These are phyloP conservation scores for Poecilia wingei DNA, from an alignment of 2,797 vertebrate genomes.

Conservation along the genomic window DNA sequence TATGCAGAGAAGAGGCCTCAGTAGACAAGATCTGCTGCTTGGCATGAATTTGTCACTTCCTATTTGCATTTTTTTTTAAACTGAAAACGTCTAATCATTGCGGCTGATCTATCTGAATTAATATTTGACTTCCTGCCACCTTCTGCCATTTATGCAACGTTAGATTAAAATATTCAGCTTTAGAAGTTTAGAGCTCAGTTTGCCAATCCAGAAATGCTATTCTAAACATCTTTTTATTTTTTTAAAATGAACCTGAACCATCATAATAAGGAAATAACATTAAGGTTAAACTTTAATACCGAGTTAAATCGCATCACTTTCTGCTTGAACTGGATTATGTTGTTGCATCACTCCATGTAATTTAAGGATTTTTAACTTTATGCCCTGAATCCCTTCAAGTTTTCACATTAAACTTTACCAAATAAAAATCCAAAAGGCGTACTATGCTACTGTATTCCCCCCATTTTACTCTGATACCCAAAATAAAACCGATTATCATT, in stretches of 20 bases:
- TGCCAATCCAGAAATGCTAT: background rate
- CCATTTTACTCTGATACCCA: background rate
- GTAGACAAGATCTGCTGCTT: constrained; percentile 7
- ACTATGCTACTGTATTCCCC: background rate
- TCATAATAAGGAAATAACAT: background rate
- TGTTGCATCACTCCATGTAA: background rate
- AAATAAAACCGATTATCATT: background rate
- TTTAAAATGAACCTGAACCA: background rate
- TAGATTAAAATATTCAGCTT: background rate
- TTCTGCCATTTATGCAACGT: background rate
- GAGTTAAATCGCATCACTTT: background rate
- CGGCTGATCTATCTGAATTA: too few species aligned
- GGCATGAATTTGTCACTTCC: constrained; percentile 16
- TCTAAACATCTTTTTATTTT: background rate
- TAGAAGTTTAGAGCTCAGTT: background rate
- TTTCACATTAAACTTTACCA: background rate
- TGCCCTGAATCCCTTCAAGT: background rate
- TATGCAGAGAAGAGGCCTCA: background rate
- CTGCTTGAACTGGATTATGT: background rate
- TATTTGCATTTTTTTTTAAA: background rate
- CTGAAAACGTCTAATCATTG: constrained; percentile 1
- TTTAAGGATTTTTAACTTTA: background rate
- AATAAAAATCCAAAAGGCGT: background rate
- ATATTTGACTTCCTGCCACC: constrained; percentile 14
- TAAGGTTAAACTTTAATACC: background rate